These are phyloP conservation scores for Nemapogon koenigi DNA, from an alignment of 2,888 invertebrate species.

Conservation along the genomic window DNA sequence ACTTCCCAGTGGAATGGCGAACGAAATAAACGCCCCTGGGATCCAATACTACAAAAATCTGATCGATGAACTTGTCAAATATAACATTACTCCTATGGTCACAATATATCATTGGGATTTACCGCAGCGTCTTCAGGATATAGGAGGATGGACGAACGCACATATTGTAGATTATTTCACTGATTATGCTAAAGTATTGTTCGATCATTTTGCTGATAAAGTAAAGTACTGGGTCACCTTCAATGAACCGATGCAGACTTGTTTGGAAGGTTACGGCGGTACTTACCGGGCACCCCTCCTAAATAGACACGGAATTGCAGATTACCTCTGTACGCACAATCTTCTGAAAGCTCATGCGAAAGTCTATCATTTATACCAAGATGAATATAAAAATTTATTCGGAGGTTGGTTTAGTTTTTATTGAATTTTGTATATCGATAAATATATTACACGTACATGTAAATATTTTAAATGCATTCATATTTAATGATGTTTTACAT, in stretches of 20 bases:
- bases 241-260: slow-evolving; percentile 73
- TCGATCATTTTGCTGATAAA: slow-evolving; percentile 67
- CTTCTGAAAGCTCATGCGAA: slow-evolving; percentile 76
- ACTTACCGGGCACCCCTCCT: slow-evolving; percentile 66
- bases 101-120: slow-evolving; percentile 78
- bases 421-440: background rate
- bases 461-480: background rate
- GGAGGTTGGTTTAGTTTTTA: slow-evolving; percentile 43
- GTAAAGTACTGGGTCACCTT: slow-evolving; percentile 79
- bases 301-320: slow-evolving; percentile 66
- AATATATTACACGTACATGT: background rate
- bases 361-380: slow-evolving; percentile 70
- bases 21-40: slow-evolving; percentile 71
- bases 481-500: no score
- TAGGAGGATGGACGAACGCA: slow-evolving; percentile 74
- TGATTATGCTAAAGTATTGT: slow-evolving; percentile 69
- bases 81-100: slow-evolving; percentile 73
- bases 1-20: slow-evolving; percentile 71
- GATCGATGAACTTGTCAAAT: slow-evolving; percentile 71
- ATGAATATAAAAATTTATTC: slow-evolving; percentile 59
- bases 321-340: slow-evolving; percentile 75
- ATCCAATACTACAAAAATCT: slow-evolving; percentile 79
- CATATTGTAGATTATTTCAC: slow-evolving; percentile 69
- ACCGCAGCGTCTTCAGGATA: slow-evolving; percentile 68
- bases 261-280: slow-evolving; percentile 62